A percentile compares a stretch with the other conserved stretches of the same genome.
phyloP scores from a whole-genome alignment of 2,113 vertebrate genomes.

The Terrapene triunguis region DNA sequence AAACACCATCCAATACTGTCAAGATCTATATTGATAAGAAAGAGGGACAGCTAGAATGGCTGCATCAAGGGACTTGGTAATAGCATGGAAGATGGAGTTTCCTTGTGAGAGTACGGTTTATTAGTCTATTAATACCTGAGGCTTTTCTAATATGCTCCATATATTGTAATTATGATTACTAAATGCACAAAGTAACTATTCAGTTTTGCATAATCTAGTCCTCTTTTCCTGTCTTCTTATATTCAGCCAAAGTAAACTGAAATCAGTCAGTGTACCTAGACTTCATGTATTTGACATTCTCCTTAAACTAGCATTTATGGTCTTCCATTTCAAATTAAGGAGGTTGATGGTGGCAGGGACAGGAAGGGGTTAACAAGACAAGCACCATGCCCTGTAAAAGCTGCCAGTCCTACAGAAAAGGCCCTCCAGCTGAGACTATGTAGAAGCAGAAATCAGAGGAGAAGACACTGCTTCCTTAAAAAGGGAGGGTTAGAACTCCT shows the following conservation, averaged over 20 bases:
- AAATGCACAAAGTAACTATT: background rate
- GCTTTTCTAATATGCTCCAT: background rate
- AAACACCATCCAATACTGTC: background rate
- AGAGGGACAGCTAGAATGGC: background rate
- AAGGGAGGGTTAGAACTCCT: background rate
- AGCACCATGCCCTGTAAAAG: too few species aligned
- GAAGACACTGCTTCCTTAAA: background rate
- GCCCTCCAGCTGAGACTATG: too few species aligned
- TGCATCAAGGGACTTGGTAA: background rate
- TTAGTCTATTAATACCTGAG: background rate
- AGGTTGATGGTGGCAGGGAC: too few species aligned
- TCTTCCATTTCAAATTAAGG: background rate
- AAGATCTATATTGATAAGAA: background rate
- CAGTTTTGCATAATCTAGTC: background rate
- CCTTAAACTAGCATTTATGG: background rate
- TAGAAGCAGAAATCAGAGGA: background rate
- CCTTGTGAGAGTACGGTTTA: background rate
- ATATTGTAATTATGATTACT: background rate
- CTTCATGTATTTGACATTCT: background rate
- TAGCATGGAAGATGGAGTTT: background rate
- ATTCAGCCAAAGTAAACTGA: background rate
- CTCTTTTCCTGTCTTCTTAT: background rate
- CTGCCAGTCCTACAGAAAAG: too few species aligned
- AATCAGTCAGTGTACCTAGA: background rate
- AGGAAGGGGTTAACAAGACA: too few species aligned